Conservation (phyloP, 2,113 vertebrate genomes). For the Paradoxurus hermaphroditus region DNA sequence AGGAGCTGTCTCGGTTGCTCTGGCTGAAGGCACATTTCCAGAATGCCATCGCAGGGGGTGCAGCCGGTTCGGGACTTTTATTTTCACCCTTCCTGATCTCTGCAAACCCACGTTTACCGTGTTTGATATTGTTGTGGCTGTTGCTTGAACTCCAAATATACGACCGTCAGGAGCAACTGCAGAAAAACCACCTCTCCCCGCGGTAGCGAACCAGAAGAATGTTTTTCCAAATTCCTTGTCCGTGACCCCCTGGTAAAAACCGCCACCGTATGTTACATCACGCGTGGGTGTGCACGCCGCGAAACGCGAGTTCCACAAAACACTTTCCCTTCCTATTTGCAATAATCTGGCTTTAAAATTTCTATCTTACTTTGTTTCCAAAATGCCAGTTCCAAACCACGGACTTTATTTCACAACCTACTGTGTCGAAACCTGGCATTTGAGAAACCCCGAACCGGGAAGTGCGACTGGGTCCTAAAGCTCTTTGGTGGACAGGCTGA, state of each 20-base stretch:
- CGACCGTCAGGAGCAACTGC: neutral
- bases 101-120: fast-evolving
- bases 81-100: neutral
- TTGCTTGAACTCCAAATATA: neutral
- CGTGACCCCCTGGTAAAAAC: neutral
- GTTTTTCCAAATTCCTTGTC: neutral
- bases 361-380: neutral
- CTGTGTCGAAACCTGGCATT: neutral
- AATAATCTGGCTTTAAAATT: neutral
- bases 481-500: neutral
- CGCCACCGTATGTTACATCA: neutral
- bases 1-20: neutral
- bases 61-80: neutral
- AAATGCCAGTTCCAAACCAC: neutral
- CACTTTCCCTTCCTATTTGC: neutral
- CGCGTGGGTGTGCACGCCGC: neutral
- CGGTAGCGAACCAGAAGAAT: neutral
- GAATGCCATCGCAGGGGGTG: neutral
- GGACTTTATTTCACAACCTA: neutral
- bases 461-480: neutral
- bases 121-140: neutral
- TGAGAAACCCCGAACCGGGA: neutral
- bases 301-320: neutral
- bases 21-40: neutral
- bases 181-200: neutral